phyloP scores from a whole-genome alignment of 1,140 invertebrate genomes.

The Cotesia chilonis region DNA sequence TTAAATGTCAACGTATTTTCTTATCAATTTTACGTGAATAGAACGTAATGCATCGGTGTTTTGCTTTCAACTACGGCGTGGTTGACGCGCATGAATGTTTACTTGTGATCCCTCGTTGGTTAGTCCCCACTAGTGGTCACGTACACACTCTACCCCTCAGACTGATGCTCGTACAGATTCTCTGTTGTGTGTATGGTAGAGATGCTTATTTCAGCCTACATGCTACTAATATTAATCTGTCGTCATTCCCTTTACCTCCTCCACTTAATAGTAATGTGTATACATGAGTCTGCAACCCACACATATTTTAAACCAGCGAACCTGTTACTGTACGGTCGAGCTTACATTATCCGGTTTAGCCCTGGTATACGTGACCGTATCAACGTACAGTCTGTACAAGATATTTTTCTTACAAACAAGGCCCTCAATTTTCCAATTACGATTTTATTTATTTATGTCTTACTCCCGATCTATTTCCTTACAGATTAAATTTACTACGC shows the following conservation, averaged over 20 bases:
- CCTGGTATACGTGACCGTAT: conserved; percentile 3
- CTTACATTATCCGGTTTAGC: too few species aligned
- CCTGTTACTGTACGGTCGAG: too few species aligned
- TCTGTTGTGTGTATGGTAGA: not conserved
- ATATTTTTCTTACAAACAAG: not conserved
- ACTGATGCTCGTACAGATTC: not conserved
- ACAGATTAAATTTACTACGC: too few species aligned
- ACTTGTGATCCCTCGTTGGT: conserved; percentile 34
- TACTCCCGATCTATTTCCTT: too few species aligned
- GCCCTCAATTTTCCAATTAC: not conserved
- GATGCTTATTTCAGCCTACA: too few species aligned
- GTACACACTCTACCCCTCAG: not conserved
- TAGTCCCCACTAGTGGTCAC: not conserved
- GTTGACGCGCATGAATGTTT: conserved; percentile 46
- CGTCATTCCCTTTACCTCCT: too few species aligned
- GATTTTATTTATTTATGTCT: too few species aligned
- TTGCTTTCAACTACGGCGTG: conserved; percentile 46
- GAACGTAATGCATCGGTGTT: conserved; percentile 34
- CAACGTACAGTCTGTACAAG: not conserved
- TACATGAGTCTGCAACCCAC: too few species aligned
- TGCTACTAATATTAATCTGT: too few species aligned
- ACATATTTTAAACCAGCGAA: too few species aligned
- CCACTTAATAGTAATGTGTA: too few species aligned
- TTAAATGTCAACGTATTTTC: too few species aligned
- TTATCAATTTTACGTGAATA: not conserved